A percentile compares a stretch with the other conserved stretches of the same genome.
Evolutionary conservation across 2,797 vertebrate genomes (phyloP).

Genomic region (Bradypodion pumilum): DNA sequence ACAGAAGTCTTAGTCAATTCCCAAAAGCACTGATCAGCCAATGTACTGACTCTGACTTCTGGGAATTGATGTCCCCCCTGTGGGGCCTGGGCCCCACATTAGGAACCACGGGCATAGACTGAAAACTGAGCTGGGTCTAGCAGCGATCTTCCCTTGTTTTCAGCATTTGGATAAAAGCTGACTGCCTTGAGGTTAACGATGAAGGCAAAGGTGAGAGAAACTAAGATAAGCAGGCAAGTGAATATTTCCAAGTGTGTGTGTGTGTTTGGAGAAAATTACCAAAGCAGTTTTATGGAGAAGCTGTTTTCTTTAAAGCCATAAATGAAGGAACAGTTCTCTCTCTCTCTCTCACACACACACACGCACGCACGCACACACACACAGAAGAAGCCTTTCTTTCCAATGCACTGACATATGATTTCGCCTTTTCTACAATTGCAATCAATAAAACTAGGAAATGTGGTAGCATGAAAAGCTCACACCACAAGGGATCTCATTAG

Average conservation of each 20-base stretch:
- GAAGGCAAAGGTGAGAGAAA: too few species aligned
- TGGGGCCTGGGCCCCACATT: too few species aligned
- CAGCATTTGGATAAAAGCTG: too few species aligned
- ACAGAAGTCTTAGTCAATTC: too few species aligned
- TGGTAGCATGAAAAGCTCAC: constrained; percentile 6
- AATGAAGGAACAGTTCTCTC: background rate
- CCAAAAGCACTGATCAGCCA: too few species aligned
- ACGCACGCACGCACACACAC: too few species aligned
- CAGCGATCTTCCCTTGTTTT: too few species aligned
- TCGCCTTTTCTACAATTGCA: constrained; percentile 40
- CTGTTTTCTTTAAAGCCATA: background rate
- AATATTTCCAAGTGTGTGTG: background rate
- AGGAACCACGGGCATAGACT: too few species aligned
- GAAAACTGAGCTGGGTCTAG: too few species aligned
- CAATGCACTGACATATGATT: constrained; percentile 18
- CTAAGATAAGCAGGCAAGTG: background rate
- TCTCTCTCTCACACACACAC: too few species aligned
- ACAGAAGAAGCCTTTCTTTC: constrained; percentile 11
- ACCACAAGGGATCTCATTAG: constrained; percentile 61
- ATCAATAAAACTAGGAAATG: constrained; percentile 34
- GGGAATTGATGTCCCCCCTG: too few species aligned
- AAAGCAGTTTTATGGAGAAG: background rate
- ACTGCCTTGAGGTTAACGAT: background rate
- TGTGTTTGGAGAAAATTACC: background rate
- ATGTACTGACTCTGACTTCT: too few species aligned